These are phyloP conservation scores for Chelonus insularis DNA, from an alignment of 1,140 invertebrate genomes.

Conservation along the genomic window DNA sequence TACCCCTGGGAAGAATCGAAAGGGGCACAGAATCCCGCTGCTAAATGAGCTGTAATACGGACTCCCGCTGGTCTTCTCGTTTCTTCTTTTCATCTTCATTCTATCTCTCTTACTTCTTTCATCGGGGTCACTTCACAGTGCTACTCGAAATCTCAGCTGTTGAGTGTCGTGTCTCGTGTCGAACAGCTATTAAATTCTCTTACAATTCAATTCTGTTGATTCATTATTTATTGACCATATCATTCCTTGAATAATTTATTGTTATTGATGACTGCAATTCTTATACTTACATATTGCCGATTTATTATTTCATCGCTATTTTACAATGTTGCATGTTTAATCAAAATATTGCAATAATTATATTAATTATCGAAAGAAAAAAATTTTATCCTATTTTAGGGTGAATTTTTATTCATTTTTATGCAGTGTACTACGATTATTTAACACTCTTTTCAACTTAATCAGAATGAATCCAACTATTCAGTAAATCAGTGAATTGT, in stretches of 20 bases:
- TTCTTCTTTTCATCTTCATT: slow-evolving; percentile 22
- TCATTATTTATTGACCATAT: background rate
- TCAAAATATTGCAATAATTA: too few relatives aligned
- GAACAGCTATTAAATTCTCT: slow-evolving; percentile 26
- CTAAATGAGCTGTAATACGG: slow-evolving; percentile 61
- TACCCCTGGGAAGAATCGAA: slow-evolving; percentile 37
- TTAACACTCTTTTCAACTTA: too few relatives aligned
- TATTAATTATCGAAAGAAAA: too few relatives aligned
- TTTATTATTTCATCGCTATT: too few relatives aligned
- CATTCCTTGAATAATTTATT: background rate
- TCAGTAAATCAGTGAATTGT: too few relatives aligned
- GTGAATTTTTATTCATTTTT: too few relatives aligned
- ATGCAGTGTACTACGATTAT: too few relatives aligned
- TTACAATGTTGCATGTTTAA: too few relatives aligned
- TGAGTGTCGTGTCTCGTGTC: slow-evolving; percentile 28
- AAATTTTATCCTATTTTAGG: too few relatives aligned
- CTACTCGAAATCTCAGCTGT: slow-evolving; percentile 21
- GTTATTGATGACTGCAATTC: too few relatives aligned
- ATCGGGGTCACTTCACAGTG: slow-evolving; percentile 1
- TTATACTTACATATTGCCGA: too few relatives aligned
- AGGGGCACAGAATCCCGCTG: slow-evolving; percentile 56
- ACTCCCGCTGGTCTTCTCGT: slow-evolving; percentile 52
- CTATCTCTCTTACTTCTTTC: slow-evolving; percentile 5
- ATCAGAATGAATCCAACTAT: too few relatives aligned
- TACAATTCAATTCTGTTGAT: slow-evolving; percentile 5